These are phyloP conservation scores for Ranitomeya imitator DNA, from an alignment of 2,113 vertebrate species.

Conservation along the genomic window DNA sequence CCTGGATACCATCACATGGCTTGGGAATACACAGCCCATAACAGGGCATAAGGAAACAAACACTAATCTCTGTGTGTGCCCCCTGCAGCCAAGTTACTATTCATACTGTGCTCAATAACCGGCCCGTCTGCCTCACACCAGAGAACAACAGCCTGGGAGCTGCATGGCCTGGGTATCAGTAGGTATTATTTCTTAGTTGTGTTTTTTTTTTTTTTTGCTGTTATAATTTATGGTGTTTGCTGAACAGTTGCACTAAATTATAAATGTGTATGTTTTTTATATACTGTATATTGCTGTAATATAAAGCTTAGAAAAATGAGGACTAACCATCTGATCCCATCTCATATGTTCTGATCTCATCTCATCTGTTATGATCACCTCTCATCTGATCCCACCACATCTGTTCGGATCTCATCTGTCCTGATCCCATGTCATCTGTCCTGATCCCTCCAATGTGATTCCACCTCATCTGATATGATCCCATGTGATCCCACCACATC, in stretches of 20 bases:
- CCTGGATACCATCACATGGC: constrained; percentile 63
- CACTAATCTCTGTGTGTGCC: not conserved
- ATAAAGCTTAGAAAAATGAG: not conserved
- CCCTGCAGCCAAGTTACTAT: constrained; percentile 6
- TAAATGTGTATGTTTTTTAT: not conserved
- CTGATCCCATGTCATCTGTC: too few species aligned
- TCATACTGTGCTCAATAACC: not conserved
- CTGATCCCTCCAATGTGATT: too few species aligned
- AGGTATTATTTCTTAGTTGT: not conserved
- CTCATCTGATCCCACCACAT: too few species aligned
- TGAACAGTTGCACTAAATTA: not conserved
- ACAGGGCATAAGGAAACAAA: constrained; percentile 44
- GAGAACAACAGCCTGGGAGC: not conserved
- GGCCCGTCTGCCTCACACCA: constrained; percentile 21
- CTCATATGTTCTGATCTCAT: too few species aligned
- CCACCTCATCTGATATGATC: too few species aligned
- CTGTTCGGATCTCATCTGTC: too few species aligned
- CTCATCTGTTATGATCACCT: too few species aligned
- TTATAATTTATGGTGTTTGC: not conserved
- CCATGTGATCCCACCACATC: too few species aligned
- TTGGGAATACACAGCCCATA: constrained; percentile 61
- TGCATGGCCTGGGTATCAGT: not conserved
- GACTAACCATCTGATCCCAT: not conserved
- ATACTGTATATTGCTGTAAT: not conserved
- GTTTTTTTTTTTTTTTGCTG: not conserved